Conservation (phyloP, 2,113 vertebrate species). For the Sapayoa aenigma region DNA sequence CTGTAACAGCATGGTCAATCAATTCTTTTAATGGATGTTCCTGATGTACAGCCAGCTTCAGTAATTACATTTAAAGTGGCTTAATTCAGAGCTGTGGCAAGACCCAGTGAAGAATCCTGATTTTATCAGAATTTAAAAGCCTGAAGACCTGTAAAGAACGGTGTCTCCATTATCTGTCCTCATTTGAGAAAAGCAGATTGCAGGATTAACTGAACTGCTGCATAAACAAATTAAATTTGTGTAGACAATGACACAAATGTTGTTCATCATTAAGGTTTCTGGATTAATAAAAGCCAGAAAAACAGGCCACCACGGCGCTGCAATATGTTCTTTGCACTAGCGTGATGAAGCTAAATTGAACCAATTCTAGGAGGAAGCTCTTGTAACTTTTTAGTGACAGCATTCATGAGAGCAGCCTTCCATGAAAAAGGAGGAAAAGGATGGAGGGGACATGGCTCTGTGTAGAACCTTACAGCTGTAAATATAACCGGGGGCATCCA, state of each 20-base stretch:
- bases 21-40: constrained; percentile 96
- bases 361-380: constrained; percentile 16
- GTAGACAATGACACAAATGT: constrained; percentile 86
- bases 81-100: constrained; percentile 93
- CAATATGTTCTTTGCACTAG: constrained; percentile 58
- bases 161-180: constrained; percentile 86
- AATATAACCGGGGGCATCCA: not conserved
- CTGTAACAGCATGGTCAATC: constrained; percentile 87
- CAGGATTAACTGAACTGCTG: constrained; percentile 85
- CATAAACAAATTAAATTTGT: constrained; percentile 89
- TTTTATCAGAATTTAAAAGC: constrained; percentile 93
- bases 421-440: not conserved
- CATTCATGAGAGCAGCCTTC: not conserved
- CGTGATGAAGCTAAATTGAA: constrained; percentile 31
- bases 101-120: constrained; percentile 91
- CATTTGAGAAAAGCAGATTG: constrained; percentile 84
- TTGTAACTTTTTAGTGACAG: constrained; percentile 13
- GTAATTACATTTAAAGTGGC: constrained; percentile 94
- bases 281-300: constrained; percentile 83
- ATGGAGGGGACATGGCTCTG: not conserved
- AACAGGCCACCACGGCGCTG: constrained; percentile 72
- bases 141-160: constrained; percentile 85
- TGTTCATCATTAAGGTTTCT: constrained; percentile 83
- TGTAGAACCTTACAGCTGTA: not conserved
- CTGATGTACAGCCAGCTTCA: constrained; percentile 86